A percentile compares a stretch with the other conserved stretches of the same genome.
Conservation (phyloP, 2,797 vertebrate species). For the Anolis apletophallus region DNA sequence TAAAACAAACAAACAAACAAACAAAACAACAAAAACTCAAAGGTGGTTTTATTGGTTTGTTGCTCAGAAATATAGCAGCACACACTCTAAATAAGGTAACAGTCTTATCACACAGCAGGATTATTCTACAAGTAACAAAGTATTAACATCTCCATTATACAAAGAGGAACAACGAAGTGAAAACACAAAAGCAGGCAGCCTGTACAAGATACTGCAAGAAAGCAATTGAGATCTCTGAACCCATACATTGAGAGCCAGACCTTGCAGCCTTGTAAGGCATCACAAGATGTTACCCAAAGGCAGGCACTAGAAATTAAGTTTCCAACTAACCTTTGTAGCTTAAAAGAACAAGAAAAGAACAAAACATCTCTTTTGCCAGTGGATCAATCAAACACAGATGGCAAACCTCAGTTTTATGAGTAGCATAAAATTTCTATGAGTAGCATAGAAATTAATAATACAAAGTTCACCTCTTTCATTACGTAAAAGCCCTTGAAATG, state of each 20-base stretch:
- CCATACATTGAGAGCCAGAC: conserved; percentile 33
- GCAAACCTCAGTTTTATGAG: background rate
- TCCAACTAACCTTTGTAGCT: background rate
- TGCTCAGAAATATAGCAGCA: background rate
- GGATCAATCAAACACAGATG: background rate
- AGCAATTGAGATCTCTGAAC: conserved; percentile 25
- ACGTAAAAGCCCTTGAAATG: background rate
- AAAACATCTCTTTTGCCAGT: background rate
- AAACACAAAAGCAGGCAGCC: conserved; percentile 12
- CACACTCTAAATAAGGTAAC: background rate
- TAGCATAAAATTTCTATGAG: background rate
- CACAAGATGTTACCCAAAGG: conserved; percentile 26
- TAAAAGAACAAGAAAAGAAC: background rate
- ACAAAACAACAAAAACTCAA: no score
- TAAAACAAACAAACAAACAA: no score
- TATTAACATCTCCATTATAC: background rate
- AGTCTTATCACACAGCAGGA: background rate
- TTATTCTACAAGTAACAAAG: background rate
- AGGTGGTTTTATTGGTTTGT: no score
- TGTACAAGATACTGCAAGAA: background rate
- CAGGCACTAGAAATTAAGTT: conserved; percentile 25
- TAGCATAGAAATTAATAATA: background rate
- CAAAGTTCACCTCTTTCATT: background rate
- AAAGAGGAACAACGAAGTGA: conserved; percentile 46
- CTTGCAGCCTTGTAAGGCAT: conserved; percentile 21